Evolutionary conservation across 2,797 vertebrate species (phyloP).

Genomic region (Alfaro cultratus): DNA sequence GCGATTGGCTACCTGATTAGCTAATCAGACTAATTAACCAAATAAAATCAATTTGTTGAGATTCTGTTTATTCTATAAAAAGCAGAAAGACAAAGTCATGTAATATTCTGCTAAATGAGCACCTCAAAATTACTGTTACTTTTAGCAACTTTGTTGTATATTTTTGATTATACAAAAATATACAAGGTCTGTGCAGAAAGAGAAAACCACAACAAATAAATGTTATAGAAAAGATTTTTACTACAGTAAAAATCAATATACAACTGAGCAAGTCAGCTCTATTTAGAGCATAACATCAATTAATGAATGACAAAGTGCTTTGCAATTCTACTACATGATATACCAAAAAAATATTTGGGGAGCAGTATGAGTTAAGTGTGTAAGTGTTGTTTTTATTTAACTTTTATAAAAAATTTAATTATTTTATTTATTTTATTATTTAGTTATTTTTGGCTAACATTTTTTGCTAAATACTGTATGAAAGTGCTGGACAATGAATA

Average conservation of each 20-base stretch:
- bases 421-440: too few relatives aligned
- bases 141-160: background rate
- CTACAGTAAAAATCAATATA: background rate
- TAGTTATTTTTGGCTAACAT: background rate
- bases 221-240: background rate
- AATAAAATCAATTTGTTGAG: background rate
- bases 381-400: too few relatives aligned
- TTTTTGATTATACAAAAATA: background rate
- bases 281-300: background rate
- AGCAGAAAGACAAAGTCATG: background rate
- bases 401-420: too few relatives aligned
- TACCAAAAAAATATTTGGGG: background rate
- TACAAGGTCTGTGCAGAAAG: too few relatives aligned
- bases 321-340: background rate
- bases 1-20: background rate
- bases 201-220: background rate
- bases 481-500: background rate
- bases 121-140: background rate
- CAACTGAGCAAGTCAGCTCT: background rate
- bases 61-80: background rate
- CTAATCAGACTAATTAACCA: background rate
- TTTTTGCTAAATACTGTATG: background rate
- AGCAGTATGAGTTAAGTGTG: background rate
- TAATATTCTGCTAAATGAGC: background rate
- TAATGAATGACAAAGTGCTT: background rate